Evolutionary conservation across 2,888 invertebrate genomes (phyloP), one percentile per base, ranked within the genome.

Genomic region (Molanna angustata): DNA sequence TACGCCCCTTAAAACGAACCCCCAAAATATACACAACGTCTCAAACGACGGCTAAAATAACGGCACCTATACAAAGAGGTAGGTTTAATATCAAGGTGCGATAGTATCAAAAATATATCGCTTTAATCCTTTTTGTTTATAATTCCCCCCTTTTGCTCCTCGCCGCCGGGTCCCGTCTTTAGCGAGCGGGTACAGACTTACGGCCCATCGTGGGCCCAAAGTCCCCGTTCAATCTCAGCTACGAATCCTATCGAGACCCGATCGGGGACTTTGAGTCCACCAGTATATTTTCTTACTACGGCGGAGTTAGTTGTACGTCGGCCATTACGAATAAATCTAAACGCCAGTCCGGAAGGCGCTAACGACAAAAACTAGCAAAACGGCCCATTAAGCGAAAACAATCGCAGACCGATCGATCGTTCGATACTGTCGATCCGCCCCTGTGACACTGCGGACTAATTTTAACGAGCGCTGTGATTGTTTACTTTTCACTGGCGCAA

Each of bases 261-360:
- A 41, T 49, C 54, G 65, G 41, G 55, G 63, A 68, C 61, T 69
- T 71, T 62, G 55, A 51, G 65, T 60, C 63, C 60, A 60, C 52
- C 65, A 71, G 69, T 70, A 66, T 69, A 70, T 71, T 70, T 71
- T 71, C 69, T 71, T 70, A 66, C 63, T 67, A 66, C 69, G 68
- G 70, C 70, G 65, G 67, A 66, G 64, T 67, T 64, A 61, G 64
- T 65, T 65, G 66, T 69, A 66, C 63, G 67, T 66, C 69, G 68
- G 70, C 71, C 70, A 72, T 73, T 73, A 70, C 64, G 66, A 67
- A 72, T 73, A 72, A 70, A 71, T 71, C 69, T 68, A 60, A 65
- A 49, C 44, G 33, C 55, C 39, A n/a, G 18, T 31, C 20, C 41
- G 11, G 16, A 41, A 20, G 17, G 14, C 4, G 13, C 4, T 13